phyloP scores from a whole-genome alignment of 2,113 vertebrate genomes.

The Psilopogon haemacephalus region DNA sequence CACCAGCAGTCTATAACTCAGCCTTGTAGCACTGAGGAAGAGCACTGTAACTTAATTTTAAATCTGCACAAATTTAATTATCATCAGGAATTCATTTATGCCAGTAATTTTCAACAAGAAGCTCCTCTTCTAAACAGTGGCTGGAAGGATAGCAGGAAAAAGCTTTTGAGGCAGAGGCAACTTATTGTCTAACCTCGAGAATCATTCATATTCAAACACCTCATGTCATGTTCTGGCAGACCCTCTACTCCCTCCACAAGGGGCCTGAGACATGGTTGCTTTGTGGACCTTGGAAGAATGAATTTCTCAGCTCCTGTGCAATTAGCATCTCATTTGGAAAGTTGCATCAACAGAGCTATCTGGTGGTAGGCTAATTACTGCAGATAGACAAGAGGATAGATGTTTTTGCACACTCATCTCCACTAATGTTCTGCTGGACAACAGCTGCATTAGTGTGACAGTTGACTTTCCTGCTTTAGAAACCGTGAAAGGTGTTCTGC shows the following conservation, averaged over 20 bases:
- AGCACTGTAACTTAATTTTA: slow-evolving; percentile 3
- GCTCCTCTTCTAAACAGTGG: background rate
- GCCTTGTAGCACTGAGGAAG: background rate
- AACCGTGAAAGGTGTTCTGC: background rate
- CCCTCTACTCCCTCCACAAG: background rate
- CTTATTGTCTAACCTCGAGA: background rate
- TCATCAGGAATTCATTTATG: slow-evolving; percentile 26
- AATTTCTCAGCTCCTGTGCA: background rate
- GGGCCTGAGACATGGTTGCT: background rate
- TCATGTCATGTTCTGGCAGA: background rate
- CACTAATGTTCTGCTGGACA: background rate
- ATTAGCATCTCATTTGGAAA: background rate
- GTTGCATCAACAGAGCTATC: background rate
- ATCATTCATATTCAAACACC: background rate
- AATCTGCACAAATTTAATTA: slow-evolving; percentile 45
- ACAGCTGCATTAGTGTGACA: background rate
- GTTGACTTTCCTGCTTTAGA: background rate
- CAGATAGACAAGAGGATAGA: background rate
- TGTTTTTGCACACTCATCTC: background rate
- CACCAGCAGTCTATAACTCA: background rate
- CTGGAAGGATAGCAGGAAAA: background rate
- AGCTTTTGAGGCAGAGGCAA: background rate
- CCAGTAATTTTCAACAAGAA: slow-evolving; percentile 16
- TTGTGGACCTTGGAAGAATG: background rate
- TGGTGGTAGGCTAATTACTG: background rate